Base-by-base conservation (phyloP, 2,888 invertebrate genomes). In the Margaritifera margaritifera region DNA sequence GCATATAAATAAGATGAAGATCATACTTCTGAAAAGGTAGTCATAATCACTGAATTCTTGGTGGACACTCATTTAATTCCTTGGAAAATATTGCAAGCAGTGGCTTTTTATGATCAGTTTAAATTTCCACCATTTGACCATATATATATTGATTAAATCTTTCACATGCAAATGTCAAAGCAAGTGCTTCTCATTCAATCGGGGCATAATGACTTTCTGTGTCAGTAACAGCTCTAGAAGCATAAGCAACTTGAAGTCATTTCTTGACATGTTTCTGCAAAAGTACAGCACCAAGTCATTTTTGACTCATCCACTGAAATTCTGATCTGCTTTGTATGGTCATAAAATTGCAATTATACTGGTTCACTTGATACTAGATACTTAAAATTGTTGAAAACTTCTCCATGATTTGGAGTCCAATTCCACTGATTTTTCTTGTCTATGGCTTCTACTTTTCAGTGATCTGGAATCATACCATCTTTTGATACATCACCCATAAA, bases 401-500 rank as follows among this genome's bases (percentile, higher is more conserved):
- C 22, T 50, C 57, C 18, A n/a, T 68, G 58, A 20, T 59, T 22
- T 55, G 51, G n/a, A 11, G 24, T 22, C 68, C 68, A 68, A 24
- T 27, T 51, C 63, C 63, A 68, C 51, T 57, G 50, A 56, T 54
- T 57, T 20, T 67, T 53, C 4, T 67, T 58, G 3, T 68, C 55
- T 42, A 64, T 64, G 22, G 68, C 57, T 15, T 50, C 18, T 22
- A 71, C 69, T n/a, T 56, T 74, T 69, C 42, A 53, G 27, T 8
- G 15, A 51, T 69, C 72, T n/a, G 65, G 65, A 52, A 65, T 65
- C 8, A 69, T 55, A 52, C 74, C 72, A 20, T 73, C 60, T 51
- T 50, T 52, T 52, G 69, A 54, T n/a, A n/a, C n/a, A n/a, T 75
- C 64, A 31, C 75, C 72, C 2, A 75, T 31, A 62, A 75, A 74